Percentiles rank a stretch among this genome's conserved stretches.
Evolutionary conservation across 2,888 invertebrate species (phyloP).

Genomic region (Cyaniris semiargus): DNA sequence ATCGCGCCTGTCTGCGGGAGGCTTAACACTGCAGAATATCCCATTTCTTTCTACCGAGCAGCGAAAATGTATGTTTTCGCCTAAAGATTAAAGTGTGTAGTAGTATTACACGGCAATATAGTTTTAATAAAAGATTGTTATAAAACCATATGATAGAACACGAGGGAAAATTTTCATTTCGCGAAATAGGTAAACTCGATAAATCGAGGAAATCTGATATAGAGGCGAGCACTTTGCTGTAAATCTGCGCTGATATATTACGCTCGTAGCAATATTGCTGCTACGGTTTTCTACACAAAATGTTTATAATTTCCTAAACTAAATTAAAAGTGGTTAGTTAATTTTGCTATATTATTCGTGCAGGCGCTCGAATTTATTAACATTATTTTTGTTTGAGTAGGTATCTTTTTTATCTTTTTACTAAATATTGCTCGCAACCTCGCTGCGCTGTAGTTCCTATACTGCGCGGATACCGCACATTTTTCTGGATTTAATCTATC

Average conservation of each 20-base stretch:
- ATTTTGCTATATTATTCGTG: background rate
- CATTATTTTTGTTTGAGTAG: background rate
- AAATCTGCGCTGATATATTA: background rate
- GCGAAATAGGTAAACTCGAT: background rate
- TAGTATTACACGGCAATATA: too few relatives aligned
- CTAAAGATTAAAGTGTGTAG: too few relatives aligned
- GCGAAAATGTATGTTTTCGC: too few relatives aligned
- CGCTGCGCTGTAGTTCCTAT: too few relatives aligned
- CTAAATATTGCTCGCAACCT: too few relatives aligned
- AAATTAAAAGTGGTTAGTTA: background rate
- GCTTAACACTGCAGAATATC: too few relatives aligned
- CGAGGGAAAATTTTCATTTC: background rate
- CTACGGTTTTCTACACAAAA: background rate
- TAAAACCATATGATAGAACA: background rate
- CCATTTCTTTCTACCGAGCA: too few relatives aligned
- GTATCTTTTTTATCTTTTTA: background rate
- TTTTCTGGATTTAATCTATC: too few relatives aligned
- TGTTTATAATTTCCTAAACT: background rate
- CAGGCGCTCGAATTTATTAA: background rate
- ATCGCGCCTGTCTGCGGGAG: too few relatives aligned
- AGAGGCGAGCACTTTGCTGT: background rate
- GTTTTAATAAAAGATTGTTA: too few relatives aligned
- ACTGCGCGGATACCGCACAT: too few relatives aligned
- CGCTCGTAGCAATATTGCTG: background rate
- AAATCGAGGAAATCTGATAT: constrained; percentile 8